These are phyloP conservation scores for Rhodeus uyekii DNA, from an alignment of 2,797 vertebrate genomes.

Conservation along the genomic window DNA sequence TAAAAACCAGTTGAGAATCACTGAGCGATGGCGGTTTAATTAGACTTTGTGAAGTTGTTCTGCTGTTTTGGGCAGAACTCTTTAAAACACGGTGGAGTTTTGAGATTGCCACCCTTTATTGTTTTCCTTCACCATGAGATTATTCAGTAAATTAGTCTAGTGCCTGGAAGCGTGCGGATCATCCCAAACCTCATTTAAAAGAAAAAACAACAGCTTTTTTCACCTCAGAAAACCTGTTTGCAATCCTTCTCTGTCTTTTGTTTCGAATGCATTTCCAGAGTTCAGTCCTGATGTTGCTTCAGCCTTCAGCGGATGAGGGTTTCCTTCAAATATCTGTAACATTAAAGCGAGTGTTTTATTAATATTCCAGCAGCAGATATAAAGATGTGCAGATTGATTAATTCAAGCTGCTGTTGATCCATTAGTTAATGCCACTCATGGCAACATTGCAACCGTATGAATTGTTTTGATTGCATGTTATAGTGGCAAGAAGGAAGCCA, in stretches of 20 bases:
- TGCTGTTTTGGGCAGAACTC: not conserved
- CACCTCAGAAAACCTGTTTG: not conserved
- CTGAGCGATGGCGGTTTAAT: too few relatives aligned
- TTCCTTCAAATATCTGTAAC: not conserved
- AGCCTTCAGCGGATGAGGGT: not conserved
- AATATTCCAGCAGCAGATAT: not conserved
- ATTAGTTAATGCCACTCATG: not conserved
- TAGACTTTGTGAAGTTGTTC: conserved; percentile 6
- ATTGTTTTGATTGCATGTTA: not conserved
- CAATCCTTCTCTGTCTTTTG: not conserved
- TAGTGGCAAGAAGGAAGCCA: not conserved
- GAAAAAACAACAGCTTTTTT: not conserved
- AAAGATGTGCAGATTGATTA: not conserved
- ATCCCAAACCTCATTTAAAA: conserved; percentile 2
- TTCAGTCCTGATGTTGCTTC: not conserved
- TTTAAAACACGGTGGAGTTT: conserved; percentile 50
- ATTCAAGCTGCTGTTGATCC: not conserved
- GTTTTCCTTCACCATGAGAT: conserved; percentile 61
- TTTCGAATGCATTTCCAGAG: not conserved
- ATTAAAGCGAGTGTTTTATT: too few relatives aligned
- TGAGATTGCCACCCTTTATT: not conserved
- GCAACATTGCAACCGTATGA: not conserved
- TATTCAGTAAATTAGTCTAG: conserved; percentile 69
- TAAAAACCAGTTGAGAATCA: too few relatives aligned
- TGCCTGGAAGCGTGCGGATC: conserved; percentile 43